These are phyloP conservation scores for Fregata magnificens DNA, from an alignment of 2,113 vertebrate species.

Conservation along the genomic window DNA sequence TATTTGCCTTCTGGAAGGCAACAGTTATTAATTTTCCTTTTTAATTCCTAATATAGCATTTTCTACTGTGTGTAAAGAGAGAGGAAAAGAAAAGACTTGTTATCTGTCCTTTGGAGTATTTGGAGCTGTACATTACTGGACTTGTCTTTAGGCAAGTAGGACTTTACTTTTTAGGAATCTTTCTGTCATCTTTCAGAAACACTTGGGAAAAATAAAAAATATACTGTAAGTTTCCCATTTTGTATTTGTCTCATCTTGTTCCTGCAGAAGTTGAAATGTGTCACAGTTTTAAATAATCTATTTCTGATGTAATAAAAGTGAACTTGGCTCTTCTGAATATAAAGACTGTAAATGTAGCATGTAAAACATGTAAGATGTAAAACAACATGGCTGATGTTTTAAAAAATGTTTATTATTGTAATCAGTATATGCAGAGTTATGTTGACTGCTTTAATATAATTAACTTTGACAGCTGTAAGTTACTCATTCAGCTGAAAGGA, in stretches of 20 bases:
- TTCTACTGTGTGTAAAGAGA: not conserved
- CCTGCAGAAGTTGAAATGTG: not conserved
- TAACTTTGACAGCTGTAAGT: not conserved
- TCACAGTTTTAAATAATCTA: not conserved
- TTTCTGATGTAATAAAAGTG: not conserved
- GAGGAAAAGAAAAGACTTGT: not conserved
- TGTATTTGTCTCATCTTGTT: not conserved
- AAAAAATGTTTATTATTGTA: not conserved
- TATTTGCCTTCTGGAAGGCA: not conserved
- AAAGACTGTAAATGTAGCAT: no score
- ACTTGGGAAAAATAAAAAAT: not conserved
- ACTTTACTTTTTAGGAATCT: not conserved
- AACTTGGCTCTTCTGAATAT: not conserved
- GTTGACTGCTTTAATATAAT: not conserved
- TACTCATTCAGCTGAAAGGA: not conserved
- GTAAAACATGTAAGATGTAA: no score
- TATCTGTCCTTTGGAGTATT: not conserved
- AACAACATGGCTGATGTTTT: not conserved
- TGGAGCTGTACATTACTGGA: not conserved
- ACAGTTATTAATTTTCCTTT: not conserved
- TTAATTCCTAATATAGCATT: not conserved
- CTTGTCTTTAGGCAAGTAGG: not conserved
- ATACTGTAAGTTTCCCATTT: not conserved
- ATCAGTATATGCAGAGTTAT: not conserved
- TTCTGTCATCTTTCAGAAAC: not conserved